Conservation (phyloP, 2,113 vertebrate species). For the Ptilorrhoa leucosticta region DNA sequence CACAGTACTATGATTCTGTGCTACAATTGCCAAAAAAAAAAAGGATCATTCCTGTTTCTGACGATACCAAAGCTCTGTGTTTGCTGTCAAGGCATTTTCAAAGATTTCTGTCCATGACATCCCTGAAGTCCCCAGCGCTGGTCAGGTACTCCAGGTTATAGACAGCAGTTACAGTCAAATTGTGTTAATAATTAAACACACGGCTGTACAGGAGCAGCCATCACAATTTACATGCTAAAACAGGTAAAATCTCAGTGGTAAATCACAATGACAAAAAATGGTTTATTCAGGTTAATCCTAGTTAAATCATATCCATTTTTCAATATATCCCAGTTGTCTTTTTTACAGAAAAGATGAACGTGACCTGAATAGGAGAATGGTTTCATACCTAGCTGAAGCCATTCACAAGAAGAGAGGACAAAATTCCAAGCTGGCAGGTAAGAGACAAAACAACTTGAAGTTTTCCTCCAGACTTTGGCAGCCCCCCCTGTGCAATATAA, state of each 20-base stretch:
- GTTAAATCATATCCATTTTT: conserved; percentile 35
- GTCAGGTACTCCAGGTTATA: background rate
- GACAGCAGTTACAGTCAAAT: background rate
- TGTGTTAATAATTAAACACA: conserved; percentile 15
- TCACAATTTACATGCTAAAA: background rate
- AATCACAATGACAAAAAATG: conserved; percentile 37
- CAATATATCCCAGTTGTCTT: conserved; percentile 9
- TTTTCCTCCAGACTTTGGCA: background rate
- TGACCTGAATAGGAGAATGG: conserved; percentile 13
- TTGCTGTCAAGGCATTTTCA: background rate
- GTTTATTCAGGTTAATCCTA: conserved; percentile 54
- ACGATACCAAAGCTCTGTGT: background rate
- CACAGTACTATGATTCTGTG: background rate
- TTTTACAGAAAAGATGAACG: background rate
- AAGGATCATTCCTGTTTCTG: background rate
- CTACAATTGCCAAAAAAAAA: background rate
- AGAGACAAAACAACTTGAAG: background rate
- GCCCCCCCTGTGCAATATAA: background rate
- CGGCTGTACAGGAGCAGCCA: background rate
- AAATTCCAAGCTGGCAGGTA: background rate
- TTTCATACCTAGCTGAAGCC: background rate
- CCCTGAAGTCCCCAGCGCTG: background rate
- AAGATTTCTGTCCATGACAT: background rate
- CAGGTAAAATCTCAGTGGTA: background rate
- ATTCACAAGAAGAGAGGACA: background rate